These are phyloP conservation scores for Lochmaea crataegi DNA, from an alignment of 2,888 invertebrate species.

Conservation along the genomic window DNA sequence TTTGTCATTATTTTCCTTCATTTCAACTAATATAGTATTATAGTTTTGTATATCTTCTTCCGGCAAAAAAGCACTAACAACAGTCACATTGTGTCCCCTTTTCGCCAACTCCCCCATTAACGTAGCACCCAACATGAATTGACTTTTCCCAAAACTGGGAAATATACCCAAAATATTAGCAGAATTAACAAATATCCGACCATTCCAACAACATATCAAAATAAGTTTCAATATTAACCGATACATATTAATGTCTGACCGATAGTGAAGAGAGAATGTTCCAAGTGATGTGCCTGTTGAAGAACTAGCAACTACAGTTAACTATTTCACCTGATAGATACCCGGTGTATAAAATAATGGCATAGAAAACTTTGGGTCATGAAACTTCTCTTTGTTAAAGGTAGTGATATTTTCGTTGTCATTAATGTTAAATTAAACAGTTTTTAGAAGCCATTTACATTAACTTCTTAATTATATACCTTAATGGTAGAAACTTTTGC, in stretches of 20 bases:
- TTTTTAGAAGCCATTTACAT: too few relatives aligned
- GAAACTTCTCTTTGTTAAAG: too few relatives aligned
- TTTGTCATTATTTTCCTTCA: background rate
- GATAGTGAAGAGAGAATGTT: background rate
- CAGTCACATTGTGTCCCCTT: slow-evolving; percentile 20
- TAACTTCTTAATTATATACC: too few relatives aligned
- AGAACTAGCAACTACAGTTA: background rate
- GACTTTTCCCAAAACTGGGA: slow-evolving; percentile 1
- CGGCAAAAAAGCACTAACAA: slow-evolving; percentile 2
- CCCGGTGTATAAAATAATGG: too few relatives aligned
- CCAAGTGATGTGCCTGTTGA: background rate
- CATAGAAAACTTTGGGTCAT: background rate
- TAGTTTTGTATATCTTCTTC: slow-evolving; percentile 6
- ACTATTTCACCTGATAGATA: background rate
- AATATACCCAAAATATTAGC: slow-evolving; percentile 27
- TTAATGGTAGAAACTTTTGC: too few relatives aligned
- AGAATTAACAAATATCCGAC: background rate
- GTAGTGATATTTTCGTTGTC: too few relatives aligned
- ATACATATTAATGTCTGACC: background rate
- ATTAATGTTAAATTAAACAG: too few relatives aligned
- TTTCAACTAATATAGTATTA: slow-evolving; percentile 6
- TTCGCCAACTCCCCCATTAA: slow-evolving; percentile 13
- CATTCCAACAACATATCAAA: background rate
- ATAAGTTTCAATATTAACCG: background rate
- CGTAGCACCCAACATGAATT: slow-evolving; percentile 11